Evolutionary conservation across 1,140 invertebrate species (phyloP).

Genomic region (Papilio dardanus): DNA sequence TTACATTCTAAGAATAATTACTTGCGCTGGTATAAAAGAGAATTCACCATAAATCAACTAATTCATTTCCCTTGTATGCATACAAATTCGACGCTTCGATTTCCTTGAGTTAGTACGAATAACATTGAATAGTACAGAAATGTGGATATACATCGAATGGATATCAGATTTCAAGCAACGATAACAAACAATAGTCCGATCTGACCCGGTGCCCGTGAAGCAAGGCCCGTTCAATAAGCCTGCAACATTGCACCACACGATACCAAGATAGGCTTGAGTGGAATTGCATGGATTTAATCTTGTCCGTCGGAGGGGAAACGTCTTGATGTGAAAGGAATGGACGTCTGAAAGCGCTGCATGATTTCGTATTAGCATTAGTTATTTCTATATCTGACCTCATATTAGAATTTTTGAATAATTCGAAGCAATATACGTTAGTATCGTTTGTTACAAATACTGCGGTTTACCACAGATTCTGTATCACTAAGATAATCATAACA

Average conservation of each 20-base stretch:
- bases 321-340: constrained; percentile 1
- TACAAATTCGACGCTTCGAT: not conserved
- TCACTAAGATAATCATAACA: no score
- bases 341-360: constrained; percentile 6
- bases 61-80: not conserved
- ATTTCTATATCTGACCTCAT: not conserved
- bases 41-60: not conserved
- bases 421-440: no score
- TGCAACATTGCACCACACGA: constrained; percentile 31
- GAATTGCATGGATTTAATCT: constrained; percentile 37
- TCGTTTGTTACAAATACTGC: not conserved
- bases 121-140: not conserved
- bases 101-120: not conserved
- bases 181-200: constrained; percentile 31
- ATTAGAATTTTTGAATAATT: not conserved
- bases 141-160: not conserved
- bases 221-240: constrained; percentile 29
- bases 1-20: no score
- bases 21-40: no score
- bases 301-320: constrained; percentile 17
- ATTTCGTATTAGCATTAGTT: not conserved
- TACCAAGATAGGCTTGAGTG: constrained; percentile 31
- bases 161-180: constrained; percentile 23
- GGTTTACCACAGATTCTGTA: no score
- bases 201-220: constrained; percentile 31